Conservation (phyloP, 2,888 invertebrate species). For the Muscina levida region DNA sequence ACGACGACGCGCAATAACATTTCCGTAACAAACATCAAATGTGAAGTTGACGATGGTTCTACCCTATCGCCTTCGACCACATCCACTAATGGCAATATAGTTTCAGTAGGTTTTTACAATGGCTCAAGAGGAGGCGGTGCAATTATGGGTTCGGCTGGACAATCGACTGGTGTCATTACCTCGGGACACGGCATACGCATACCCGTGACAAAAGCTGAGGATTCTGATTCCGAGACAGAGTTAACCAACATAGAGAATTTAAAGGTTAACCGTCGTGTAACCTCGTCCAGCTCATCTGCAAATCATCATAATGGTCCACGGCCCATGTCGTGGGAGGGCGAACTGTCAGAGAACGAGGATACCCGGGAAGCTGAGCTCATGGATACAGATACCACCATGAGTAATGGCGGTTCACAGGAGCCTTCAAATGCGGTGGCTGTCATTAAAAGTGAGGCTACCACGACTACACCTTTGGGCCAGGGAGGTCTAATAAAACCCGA, state of each 20-base stretch:
- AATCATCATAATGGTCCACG: slow-evolving; percentile 81
- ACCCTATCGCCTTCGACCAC: slow-evolving; percentile 58
- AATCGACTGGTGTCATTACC: slow-evolving; percentile 67
- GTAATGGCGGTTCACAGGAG: slow-evolving; percentile 64
- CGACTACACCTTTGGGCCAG: slow-evolving; percentile 63
- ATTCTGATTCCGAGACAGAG: slow-evolving; percentile 78
- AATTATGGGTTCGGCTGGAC: slow-evolving; percentile 35
- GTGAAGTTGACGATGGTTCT: slow-evolving; percentile 75
- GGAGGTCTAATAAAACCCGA: slow-evolving; percentile 71
- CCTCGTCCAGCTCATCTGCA: slow-evolving; percentile 2
- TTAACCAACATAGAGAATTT: slow-evolving; percentile 79
- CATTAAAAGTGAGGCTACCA: slow-evolving; percentile 73
- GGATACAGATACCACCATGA: slow-evolving; percentile 78
- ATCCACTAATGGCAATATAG: slow-evolving; percentile 73
- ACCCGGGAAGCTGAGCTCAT: slow-evolving; percentile 79
- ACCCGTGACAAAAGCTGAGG: slow-evolving; percentile 75
- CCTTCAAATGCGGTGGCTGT: slow-evolving; percentile 68
- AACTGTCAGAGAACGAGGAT: slow-evolving; percentile 90
- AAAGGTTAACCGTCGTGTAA: slow-evolving; percentile 81
- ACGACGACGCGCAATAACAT: slow-evolving; percentile 81
- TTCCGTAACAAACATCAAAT: slow-evolving; percentile 90
- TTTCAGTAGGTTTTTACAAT: slow-evolving; percentile 73
- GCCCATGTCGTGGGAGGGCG: slow-evolving; percentile 98
- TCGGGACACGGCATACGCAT: slow-evolving; percentile 73
- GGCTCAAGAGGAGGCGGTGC: slow-evolving; percentile 65